phyloP scores from a whole-genome alignment of 2,888 invertebrate genomes.

The Lochmaea crataegi region DNA sequence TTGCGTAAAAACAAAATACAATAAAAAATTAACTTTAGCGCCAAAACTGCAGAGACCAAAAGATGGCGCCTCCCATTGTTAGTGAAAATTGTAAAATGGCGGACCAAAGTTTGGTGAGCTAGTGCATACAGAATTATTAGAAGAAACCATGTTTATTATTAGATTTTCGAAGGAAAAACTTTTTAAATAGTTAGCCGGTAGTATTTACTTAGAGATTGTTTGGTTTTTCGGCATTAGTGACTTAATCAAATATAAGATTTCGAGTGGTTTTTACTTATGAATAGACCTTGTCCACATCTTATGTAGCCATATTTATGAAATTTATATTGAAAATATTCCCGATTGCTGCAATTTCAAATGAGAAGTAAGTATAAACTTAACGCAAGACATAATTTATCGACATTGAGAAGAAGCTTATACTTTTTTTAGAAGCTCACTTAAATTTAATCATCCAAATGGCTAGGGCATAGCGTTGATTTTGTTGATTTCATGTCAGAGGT shows the following conservation, averaged over 20 bases:
- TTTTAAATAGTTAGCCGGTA: slow-evolving; percentile 40
- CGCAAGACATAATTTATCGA: neutral
- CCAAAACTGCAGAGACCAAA: slow-evolving; percentile 59
- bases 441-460: slow-evolving; percentile 42
- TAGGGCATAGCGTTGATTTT: slow-evolving; percentile 49
- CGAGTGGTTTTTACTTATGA: slow-evolving; percentile 49
- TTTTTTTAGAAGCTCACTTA: slow-evolving; percentile 33
- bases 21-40: slow-evolving; percentile 52
- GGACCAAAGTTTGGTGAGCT: slow-evolving; percentile 73
- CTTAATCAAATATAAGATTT: slow-evolving; percentile 42
- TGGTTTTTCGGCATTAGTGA: slow-evolving; percentile 39
- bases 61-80: slow-evolving; percentile 77
- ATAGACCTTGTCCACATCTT: slow-evolving; percentile 52
- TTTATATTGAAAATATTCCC: slow-evolving; percentile 57
- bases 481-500: slow-evolving; percentile 55
- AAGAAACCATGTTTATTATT: slow-evolving; percentile 51
- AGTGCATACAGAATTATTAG: slow-evolving; percentile 65
- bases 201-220: slow-evolving; percentile 32
- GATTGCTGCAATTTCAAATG: slow-evolving; percentile 57
- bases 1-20: neutral
- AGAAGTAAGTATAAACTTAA: slow-evolving; percentile 57
- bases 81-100: slow-evolving; percentile 75
- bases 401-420: neutral
- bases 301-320: slow-evolving; percentile 75
- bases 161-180: slow-evolving; percentile 43